Evolutionary conservation across 2,888 invertebrate species (phyloP).

Genomic region (Trachelus troglodyta): DNA sequence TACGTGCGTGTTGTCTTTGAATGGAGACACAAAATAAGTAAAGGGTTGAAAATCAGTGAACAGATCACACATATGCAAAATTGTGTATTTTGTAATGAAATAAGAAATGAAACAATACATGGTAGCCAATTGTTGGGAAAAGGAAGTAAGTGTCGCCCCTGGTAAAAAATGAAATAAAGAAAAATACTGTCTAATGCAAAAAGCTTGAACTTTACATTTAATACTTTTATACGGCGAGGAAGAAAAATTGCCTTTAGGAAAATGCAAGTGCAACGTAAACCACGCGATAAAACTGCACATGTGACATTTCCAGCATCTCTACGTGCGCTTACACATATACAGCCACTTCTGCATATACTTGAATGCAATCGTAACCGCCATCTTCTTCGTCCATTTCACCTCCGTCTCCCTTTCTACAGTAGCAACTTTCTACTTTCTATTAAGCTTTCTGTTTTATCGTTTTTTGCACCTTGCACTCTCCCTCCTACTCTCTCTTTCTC

Average conservation of each 20-base stretch:
- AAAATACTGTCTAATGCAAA: not conserved
- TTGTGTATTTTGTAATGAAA: no score
- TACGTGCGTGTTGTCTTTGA: not conserved
- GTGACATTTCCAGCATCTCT: conserved; percentile 10
- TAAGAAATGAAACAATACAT: no score
- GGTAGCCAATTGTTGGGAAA: not conserved
- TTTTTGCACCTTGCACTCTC: conserved; percentile 20
- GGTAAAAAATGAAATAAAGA: conserved; percentile 33
- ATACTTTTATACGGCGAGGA: conserved; percentile 48
- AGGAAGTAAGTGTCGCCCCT: conserved; percentile 27
- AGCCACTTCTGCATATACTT: conserved; percentile 11
- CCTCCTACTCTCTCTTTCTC: conserved; percentile 17
- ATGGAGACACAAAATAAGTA: not conserved
- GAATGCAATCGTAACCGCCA: conserved; percentile 17
- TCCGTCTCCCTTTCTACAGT: not conserved
- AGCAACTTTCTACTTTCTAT: not conserved
- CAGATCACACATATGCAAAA: no score
- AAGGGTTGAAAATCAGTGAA: no score
- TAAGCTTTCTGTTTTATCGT: conserved; percentile 25
- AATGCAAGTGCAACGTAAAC: conserved; percentile 52
- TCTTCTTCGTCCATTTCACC: not conserved
- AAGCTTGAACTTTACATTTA: conserved; percentile 52
- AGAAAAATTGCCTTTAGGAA: conserved; percentile 39
- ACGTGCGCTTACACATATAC: not conserved
- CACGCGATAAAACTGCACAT: conserved; percentile 55